Percentiles rank a stretch among this genome's conserved stretches.
Conservation (phyloP, 2,888 invertebrate species). For the Emmelina monodactyla region DNA sequence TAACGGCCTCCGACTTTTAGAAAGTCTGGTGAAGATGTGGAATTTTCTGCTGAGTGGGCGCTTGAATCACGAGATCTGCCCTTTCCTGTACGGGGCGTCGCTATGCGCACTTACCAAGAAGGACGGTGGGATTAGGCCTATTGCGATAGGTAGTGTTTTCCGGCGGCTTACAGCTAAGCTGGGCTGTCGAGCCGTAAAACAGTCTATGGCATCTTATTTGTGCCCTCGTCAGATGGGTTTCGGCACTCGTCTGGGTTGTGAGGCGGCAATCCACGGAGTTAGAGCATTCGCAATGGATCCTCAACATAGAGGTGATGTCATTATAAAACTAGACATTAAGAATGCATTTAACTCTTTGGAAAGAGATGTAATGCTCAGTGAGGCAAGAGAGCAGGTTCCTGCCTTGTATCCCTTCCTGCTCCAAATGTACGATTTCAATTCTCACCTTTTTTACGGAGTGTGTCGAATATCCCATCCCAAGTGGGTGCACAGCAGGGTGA, state of each 20-base stretch:
- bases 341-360: conserved; percentile 7
- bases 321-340: conserved; percentile 5
- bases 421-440: too few species aligned
- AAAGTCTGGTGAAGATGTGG: conserved; percentile 2
- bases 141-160: conserved; percentile 3
- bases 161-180: conserved; percentile 4
- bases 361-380: conserved; percentile 3
- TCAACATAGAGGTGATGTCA: neutral
- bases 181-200: conserved; percentile 4
- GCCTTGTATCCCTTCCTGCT: conserved; percentile 3
- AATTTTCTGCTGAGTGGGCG: conserved; percentile 5
- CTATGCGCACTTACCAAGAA: conserved; percentile 4
- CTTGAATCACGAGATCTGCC: conserved; percentile 3
- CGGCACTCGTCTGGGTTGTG: conserved; percentile 5
- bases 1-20: neutral
- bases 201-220: neutral
- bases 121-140: conserved; percentile 7
- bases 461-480: too few species aligned
- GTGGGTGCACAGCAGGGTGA: too few species aligned
- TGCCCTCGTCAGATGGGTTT: conserved; percentile 7
- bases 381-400: neutral
- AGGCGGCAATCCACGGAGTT: conserved; percentile 4
- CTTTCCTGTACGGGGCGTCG: conserved; percentile 4
- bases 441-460: too few species aligned
- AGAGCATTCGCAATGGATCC: neutral